Percentiles rank a stretch among this genome's conserved stretches.
Conservation (phyloP, 2,113 vertebrate genomes). For the Micromys minutus region DNA sequence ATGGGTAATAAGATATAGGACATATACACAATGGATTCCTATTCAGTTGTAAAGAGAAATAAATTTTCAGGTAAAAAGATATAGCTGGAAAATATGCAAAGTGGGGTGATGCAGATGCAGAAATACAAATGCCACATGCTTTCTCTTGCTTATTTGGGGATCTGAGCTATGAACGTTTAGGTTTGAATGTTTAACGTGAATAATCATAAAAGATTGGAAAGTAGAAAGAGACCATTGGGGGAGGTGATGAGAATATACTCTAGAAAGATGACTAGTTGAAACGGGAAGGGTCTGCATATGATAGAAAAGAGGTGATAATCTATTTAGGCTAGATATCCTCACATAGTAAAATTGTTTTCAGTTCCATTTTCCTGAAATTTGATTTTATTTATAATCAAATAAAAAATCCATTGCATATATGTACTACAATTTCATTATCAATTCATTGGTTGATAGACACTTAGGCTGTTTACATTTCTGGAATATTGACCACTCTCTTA, state of each 20-base stretch:
- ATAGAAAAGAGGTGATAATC: neutral
- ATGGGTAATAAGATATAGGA: neutral
- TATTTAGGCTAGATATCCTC: neutral
- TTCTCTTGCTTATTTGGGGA: neutral
- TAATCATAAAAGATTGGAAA: neutral
- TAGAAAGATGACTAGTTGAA: neutral
- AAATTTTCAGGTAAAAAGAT: neutral
- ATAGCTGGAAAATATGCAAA: neutral
- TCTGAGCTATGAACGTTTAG: neutral
- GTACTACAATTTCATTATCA: neutral
- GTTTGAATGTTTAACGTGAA: neutral
- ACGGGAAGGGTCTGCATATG: neutral
- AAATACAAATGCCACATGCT: neutral
- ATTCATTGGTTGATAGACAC: neutral
- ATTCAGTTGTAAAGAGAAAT: neutral
- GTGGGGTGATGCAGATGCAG: neutral
- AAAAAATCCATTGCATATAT: neutral
- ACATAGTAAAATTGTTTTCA: neutral
- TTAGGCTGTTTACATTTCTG: neutral
- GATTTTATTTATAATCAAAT: neutral
- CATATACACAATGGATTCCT: neutral
- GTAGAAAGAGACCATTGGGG: neutral
- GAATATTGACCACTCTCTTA: neutral
- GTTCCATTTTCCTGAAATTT: neutral
- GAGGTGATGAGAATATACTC: no score